Evolutionary conservation across 2,797 vertebrate species (phyloP).

Genomic region (Poecilia velifera): DNA sequence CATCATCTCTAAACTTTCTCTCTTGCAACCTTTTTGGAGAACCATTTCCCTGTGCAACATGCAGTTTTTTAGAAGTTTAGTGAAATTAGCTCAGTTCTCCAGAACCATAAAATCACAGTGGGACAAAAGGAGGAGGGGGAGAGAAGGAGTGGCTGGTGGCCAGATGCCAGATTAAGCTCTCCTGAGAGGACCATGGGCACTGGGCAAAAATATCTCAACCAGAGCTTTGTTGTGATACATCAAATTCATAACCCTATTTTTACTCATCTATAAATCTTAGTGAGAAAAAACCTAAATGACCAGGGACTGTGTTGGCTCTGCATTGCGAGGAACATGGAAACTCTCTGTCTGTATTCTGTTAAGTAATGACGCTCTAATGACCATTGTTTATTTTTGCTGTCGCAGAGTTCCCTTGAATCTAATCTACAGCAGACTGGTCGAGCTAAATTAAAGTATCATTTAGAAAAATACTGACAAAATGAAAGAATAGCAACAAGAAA

Average conservation of each 20-base stretch:
- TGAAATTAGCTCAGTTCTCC: conserved; percentile 66
- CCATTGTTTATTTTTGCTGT: conserved; percentile 80
- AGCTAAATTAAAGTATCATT: conserved; percentile 71
- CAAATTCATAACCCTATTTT: conserved; percentile 76
- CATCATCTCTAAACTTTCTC: conserved; percentile 54
- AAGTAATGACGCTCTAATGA: conserved; percentile 72
- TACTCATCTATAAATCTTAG: conserved; percentile 75
- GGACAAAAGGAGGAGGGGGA: conserved; percentile 12
- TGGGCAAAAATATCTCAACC: conserved; percentile 58
- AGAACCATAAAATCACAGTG: conserved; percentile 60
- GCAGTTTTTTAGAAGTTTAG: conserved; percentile 69
- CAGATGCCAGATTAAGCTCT: conserved; percentile 64
- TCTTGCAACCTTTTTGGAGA: conserved; percentile 57
- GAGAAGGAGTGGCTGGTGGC: conserved; percentile 59
- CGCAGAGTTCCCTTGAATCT: conserved; percentile 54
- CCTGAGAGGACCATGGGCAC: conserved; percentile 58
- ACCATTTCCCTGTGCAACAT: conserved; percentile 58
- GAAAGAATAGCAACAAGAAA: conserved; percentile 24
- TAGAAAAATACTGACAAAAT: conserved; percentile 31
- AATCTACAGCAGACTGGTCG: conserved; percentile 68
- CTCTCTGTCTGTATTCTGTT: conserved; percentile 53
- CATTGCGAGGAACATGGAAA: conserved; percentile 64
- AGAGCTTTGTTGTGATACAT: conserved; percentile 76
- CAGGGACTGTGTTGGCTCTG: conserved; percentile 24
- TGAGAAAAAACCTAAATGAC: conserved; percentile 33